Evolutionary conservation across 1,140 invertebrate species (phyloP), one percentile per base, ranked within the genome.

Genomic region (Drosophila busckii): DNA sequence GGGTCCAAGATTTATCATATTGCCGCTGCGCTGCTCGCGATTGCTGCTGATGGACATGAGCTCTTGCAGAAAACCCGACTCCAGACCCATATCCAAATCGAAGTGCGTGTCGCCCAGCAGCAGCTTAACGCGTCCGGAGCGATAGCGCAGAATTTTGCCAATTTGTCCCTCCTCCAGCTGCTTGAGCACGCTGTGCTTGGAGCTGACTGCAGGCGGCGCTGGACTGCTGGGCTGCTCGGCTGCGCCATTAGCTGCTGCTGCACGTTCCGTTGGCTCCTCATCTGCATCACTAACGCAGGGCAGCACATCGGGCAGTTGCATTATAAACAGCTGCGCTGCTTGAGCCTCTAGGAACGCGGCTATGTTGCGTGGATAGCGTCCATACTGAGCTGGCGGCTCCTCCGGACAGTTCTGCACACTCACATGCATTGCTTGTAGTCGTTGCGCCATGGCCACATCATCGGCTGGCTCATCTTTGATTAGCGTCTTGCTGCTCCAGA

Each of bases 111-210:
- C 88, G 0, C 91, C 91, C 0, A 91, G 70, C 2, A 86, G 44
- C 4, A 91, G 67, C 37, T 88, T 89, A 22, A 90, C 87, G 26
- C 89, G 88, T 1, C 90, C 91, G 0, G 90, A 91, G 9, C 88
- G 88, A 58, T 89, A 88, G 0, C 91, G 76, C 23, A 88, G 67
- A 34, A 91, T 73, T 67, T 89, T 90, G 2, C 91, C 91, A 31
- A 91, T 89, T 44, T 88, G 88, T 1, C 90, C 90, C 38, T 91
- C 90, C 52, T 90, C 88, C 54, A 91, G 28, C 42, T 82, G 70
- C 2, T 78, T 44, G 0, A 85, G 28, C 2, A 80, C 42, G 35
- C 73, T 82, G 0, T 10, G 42, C 35, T 75, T 73, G 9, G 48
- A 7, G 20, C 16, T 66, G 0, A 22, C 2, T 4, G 16, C 25